phyloP scores from a whole-genome alignment of 2,888 invertebrate genomes.

The Andrena trimmerana region DNA sequence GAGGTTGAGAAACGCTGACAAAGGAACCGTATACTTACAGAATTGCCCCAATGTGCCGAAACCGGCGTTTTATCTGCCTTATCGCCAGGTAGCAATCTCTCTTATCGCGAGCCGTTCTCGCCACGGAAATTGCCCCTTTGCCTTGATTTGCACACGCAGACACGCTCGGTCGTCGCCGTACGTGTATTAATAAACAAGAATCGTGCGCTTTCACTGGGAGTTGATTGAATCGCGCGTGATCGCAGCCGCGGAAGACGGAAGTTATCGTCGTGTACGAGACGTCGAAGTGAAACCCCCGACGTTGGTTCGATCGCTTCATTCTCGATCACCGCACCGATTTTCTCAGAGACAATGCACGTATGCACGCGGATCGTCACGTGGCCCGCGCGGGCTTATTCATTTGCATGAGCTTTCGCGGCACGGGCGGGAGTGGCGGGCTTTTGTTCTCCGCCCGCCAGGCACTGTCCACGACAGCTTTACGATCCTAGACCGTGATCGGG shows the following conservation, averaged over 20 bases:
- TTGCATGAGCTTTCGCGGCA: slow-evolving; percentile 45
- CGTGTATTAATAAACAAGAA: slow-evolving; percentile 57
- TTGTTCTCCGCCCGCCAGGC: slow-evolving; percentile 30
- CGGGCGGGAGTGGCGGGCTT: slow-evolving; percentile 30
- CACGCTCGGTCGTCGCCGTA: not conserved
- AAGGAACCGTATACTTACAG: not conserved
- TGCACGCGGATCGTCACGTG: slow-evolving; percentile 38
- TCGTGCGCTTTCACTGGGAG: slow-evolving; percentile 63
- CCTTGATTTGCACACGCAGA: slow-evolving; percentile 22
- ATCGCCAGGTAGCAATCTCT: slow-evolving; percentile 49
- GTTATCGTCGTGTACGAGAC: slow-evolving; percentile 57
- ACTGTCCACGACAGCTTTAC: slow-evolving; percentile 38
- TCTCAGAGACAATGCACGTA: slow-evolving; percentile 53
- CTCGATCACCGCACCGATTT: slow-evolving; percentile 44
- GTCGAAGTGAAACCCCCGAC: slow-evolving; percentile 56
- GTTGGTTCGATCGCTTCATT: slow-evolving; percentile 56
- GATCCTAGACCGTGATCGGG: slow-evolving; percentile 43
- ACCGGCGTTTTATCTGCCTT: slow-evolving; percentile 50
- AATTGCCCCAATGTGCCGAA: slow-evolving; percentile 33
- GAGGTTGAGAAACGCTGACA: not conserved
- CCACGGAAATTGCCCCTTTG: slow-evolving; percentile 9
- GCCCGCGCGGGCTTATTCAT: slow-evolving; percentile 49
- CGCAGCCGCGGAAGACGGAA: slow-evolving; percentile 49
- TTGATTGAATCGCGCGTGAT: slow-evolving; percentile 60
- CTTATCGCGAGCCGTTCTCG: slow-evolving; percentile 51